These are phyloP conservation scores for Macrotrachela quadricornifera DNA, from an alignment of 1,140 invertebrate genomes.

Conservation along the genomic window DNA sequence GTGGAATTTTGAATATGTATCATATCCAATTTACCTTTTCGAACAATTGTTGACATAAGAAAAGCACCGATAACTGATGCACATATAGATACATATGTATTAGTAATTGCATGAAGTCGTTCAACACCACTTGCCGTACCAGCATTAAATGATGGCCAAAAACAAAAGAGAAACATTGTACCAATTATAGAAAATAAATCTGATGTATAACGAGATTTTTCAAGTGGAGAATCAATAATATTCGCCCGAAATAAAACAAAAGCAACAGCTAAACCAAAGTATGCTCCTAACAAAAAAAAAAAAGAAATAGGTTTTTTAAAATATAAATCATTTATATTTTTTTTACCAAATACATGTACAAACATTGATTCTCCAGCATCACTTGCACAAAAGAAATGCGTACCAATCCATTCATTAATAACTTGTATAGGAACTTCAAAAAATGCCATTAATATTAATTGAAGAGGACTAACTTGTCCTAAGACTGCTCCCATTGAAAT, in stretches of 20 bases:
- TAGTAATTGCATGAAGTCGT: constrained; percentile 63
- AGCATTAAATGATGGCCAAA: constrained; percentile 84
- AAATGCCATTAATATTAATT: constrained; percentile 56
- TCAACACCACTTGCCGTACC: constrained; percentile 45
- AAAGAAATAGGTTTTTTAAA: no score
- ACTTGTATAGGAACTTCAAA: constrained; percentile 49
- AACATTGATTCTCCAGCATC: constrained; percentile 61
- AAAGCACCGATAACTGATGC: constrained; percentile 61
- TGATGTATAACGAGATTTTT: constrained; percentile 53
- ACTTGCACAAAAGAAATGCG: constrained; percentile 34
- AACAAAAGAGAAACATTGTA: constrained; percentile 61
- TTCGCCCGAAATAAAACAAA: constrained; percentile 33
- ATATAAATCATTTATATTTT: no score
- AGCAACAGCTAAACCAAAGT: constrained; percentile 70
- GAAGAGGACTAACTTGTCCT: constrained; percentile 59
- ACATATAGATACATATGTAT: constrained; percentile 67
- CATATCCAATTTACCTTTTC: constrained; percentile 21
- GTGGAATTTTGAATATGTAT: constrained; percentile 36
- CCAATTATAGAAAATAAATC: constrained; percentile 83
- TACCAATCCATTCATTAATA: constrained; percentile 53
- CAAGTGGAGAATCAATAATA: constrained; percentile 36
- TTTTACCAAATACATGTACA: constrained; percentile 61
- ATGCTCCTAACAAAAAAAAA: constrained; percentile 42
- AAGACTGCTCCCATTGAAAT: constrained; percentile 76
- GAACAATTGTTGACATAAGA: constrained; percentile 53